These are phyloP conservation scores for Alitta virens DNA, from an alignment of 2,888 invertebrate genomes.

Conservation along the genomic window DNA sequence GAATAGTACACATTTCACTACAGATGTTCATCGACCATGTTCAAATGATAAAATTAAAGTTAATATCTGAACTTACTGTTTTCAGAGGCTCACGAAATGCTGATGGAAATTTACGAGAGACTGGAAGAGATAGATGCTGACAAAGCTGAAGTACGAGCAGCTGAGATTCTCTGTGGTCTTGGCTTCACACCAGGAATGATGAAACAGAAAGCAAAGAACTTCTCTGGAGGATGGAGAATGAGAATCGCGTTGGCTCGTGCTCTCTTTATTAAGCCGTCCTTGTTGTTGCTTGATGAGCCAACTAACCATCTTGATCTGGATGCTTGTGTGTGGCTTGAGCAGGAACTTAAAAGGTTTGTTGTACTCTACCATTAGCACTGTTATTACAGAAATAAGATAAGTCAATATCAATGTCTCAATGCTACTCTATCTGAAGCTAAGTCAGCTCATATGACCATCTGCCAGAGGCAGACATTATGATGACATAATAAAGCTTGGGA, in stretches of 20 bases:
- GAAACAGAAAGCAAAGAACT: slow-evolving; percentile 36
- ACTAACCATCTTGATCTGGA: slow-evolving; percentile 72
- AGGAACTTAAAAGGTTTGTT: slow-evolving; percentile 87
- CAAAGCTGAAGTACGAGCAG: slow-evolving; percentile 91
- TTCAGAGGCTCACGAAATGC: slow-evolving; percentile 83
- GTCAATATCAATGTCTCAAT: too few species aligned
- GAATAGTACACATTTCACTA: too few species aligned
- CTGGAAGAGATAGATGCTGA: slow-evolving; percentile 95
- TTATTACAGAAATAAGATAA: too few species aligned
- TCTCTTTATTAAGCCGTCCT: slow-evolving; percentile 62
- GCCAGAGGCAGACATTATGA: too few species aligned
- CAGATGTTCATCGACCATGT: too few species aligned
- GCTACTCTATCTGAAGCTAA: too few species aligned
- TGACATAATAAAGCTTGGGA: too few species aligned
- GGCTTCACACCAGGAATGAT: slow-evolving; percentile 80
- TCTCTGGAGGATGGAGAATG: slow-evolving; percentile 66
- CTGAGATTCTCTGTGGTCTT: slow-evolving; percentile 91
- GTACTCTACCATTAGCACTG: too few species aligned
- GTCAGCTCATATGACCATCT: too few species aligned
- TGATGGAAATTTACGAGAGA: slow-evolving; percentile 94
- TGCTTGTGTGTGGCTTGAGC: slow-evolving; percentile 99
- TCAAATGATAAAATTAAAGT: too few species aligned
- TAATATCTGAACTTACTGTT: slow-evolving; percentile 6
- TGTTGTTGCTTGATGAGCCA: slow-evolving; percentile 65
- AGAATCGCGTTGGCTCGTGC: slow-evolving; percentile 64